These are phyloP conservation scores for Ctenoplectra terminalis DNA, from an alignment of 1,140 invertebrate species.

Conservation along the genomic window DNA sequence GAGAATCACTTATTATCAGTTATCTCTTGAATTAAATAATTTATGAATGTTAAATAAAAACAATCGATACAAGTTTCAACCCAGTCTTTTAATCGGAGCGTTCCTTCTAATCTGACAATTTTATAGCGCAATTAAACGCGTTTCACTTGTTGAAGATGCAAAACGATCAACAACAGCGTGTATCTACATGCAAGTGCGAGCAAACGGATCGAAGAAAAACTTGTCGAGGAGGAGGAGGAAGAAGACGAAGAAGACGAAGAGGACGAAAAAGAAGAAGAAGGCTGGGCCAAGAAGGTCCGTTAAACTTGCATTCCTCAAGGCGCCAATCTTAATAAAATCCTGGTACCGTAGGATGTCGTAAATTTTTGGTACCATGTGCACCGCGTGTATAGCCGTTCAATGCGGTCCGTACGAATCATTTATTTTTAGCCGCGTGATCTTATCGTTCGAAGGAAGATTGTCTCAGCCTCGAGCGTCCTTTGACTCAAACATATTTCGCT, in stretches of 20 bases:
- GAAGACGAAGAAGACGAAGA: too few species aligned
- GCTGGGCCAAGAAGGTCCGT: constrained; percentile 41
- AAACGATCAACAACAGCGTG: constrained; percentile 33
- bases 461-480: constrained; percentile 2
- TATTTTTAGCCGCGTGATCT: constrained; percentile 65
- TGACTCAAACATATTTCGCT: not conserved
- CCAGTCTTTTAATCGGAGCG: too few species aligned
- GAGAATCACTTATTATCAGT: too few species aligned
- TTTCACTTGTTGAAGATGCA: constrained; percentile 28
- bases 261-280: not conserved
- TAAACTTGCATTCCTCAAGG: constrained; percentile 57
- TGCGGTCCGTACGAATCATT: constrained; percentile 10
- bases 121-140: not conserved
- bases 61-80: too few species aligned
- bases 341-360: constrained; percentile 30
- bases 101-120: too few species aligned
- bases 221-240: constrained; percentile 5
- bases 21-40: too few species aligned
- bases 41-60: too few species aligned
- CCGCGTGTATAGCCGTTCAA: not conserved
- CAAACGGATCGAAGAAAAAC: constrained; percentile 22
- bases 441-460: constrained; percentile 58
- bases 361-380: constrained; percentile 50
- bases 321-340: constrained; percentile 64
- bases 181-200: constrained; percentile 20